Base-by-base conservation (phyloP, 2,797 vertebrate genomes). In the Siniperca undulata region DNA sequence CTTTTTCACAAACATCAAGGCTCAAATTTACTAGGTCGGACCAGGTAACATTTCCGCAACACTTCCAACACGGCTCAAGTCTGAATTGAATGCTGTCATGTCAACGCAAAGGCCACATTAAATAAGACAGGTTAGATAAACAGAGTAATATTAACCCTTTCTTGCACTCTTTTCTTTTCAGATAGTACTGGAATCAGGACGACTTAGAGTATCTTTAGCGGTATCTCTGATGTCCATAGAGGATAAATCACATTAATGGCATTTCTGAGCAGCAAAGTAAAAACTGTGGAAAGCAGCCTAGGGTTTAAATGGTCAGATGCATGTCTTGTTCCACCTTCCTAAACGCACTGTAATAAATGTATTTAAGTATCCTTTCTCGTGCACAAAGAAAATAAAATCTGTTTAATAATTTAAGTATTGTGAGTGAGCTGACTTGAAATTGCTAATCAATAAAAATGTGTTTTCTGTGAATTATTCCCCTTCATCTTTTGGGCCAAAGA, bases 111-210 rank as follows among this genome's bases (percentile, higher is more conserved):
- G 19, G 56, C 62, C 30, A 11, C 14, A 27, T 27, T 1, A 30
- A 52, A 52, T 52, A 10, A 52, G 19, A n/a, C 50, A 22, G 5
- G 11, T 50, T 58, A 22, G 50, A 48, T 11, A 58, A n/a, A 42
- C 7, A 20, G 3, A 40, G 34, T 30, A n/a, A 44, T 40, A 4
- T 38, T 66, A 30, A 34, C 36, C 8, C 36, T 69, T 55, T 62
- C 3, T 38, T 0, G 0, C 1, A 0, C 1, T 4, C 3, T 65
- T 50, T 52, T 30, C 17, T 48, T 44, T 13, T 46, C n/a, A 44
- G 46, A 40, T 14, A 60, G 9, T 22, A 42, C 30, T 30, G 30
- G 30, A 30, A 30, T 30, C 30, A 30, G 30, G 30, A 30, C 30
- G 30, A 30, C 30, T 30, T 30, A 30, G 30, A 30, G 30, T 30